Conservation (phyloP, 2,797 vertebrate species). For the Nyctibius grandis region DNA sequence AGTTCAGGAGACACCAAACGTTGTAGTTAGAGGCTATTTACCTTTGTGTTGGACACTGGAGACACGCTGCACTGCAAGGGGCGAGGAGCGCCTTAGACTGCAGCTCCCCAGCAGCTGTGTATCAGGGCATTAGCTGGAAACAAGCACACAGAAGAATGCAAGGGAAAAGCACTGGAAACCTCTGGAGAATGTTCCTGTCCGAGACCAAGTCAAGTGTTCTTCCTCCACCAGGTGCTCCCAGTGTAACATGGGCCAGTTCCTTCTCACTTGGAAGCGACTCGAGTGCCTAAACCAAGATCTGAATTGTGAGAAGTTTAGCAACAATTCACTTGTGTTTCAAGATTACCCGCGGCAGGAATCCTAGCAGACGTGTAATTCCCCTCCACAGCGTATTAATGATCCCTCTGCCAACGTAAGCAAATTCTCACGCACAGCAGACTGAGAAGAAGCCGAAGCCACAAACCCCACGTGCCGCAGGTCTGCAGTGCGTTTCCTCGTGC, state of each 20-base stretch:
- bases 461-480: neutral
- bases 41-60: neutral
- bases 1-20: neutral
- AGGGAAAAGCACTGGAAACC: neutral
- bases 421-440: neutral
- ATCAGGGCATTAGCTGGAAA: neutral
- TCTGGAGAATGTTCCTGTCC: neutral
- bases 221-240: neutral
- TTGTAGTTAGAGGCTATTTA: neutral
- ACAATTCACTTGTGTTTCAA: neutral
- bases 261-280: neutral
- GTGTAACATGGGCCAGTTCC: neutral
- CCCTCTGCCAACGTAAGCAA: neutral
- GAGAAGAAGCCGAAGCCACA: neutral
- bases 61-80: neutral
- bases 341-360: neutral
- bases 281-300: neutral
- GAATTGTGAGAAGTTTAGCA: neutral
- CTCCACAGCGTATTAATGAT: rapidly evolving
- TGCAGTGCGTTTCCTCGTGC: rapidly evolving
- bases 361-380: neutral
- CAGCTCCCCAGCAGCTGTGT: neutral
- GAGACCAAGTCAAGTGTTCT: neutral
- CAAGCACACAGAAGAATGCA: neutral
- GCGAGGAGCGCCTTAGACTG: neutral